These are phyloP conservation scores for Neostethus bicornis DNA, from an alignment of 2,797 vertebrate genomes.

Conservation along the genomic window DNA sequence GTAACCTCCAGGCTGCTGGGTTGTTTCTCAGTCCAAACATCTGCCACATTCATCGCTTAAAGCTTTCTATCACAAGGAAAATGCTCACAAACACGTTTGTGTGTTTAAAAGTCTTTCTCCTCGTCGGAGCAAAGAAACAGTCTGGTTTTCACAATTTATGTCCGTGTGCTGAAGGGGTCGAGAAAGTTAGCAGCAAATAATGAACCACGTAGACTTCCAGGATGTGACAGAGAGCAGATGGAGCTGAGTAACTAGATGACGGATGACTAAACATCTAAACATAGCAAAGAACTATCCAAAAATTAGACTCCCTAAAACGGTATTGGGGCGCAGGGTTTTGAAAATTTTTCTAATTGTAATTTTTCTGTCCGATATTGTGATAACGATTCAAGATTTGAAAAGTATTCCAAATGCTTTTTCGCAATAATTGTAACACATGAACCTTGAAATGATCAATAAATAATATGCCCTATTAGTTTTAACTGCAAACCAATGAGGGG, in stretches of 20 bases:
- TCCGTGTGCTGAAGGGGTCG: conserved; percentile 5
- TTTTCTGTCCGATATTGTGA: too few species aligned
- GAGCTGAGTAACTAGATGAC: conserved; percentile 33
- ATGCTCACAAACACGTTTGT: conserved; percentile 41
- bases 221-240: conserved; percentile 39
- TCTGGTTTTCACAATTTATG: conserved; percentile 25
- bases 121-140: conserved; percentile 17
- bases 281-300: conserved; percentile 27
- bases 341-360: too few species aligned
- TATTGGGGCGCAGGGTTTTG: too few species aligned
- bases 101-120: conserved; percentile 30
- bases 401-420: too few species aligned
- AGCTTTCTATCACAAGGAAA: conserved; percentile 50
- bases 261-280: conserved; percentile 43
- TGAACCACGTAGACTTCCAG: conserved; percentile 4
- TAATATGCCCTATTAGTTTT: too few species aligned
- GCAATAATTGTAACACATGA: too few species aligned
- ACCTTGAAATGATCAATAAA: too few species aligned
- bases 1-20: conserved; percentile 41
- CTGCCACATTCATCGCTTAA: conserved; percentile 54
- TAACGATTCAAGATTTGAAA: too few species aligned
- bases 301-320: not conserved
- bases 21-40: conserved; percentile 56
- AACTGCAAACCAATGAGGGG: too few species aligned
- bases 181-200: conserved; percentile 14